Evolutionary conservation across 2,113 vertebrate genomes (phyloP).

Genomic region (Chaetodon auriga): DNA sequence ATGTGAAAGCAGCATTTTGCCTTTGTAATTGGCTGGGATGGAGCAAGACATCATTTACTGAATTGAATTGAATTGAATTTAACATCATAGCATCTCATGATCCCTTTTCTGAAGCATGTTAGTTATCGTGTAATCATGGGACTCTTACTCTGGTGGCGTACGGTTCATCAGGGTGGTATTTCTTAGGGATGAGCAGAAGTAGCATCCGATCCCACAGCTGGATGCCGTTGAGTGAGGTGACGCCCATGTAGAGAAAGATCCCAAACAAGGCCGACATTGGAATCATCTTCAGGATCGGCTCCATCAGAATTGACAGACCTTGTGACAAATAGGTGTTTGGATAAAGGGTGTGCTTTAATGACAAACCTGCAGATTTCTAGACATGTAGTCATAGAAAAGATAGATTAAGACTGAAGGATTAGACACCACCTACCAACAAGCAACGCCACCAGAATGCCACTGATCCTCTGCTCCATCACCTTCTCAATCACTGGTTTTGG

Average conservation of each 20-base stretch:
- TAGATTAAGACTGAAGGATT: background rate
- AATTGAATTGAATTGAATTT: too few relatives aligned
- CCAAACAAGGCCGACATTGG: constrained; percentile 95
- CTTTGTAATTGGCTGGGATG: too few relatives aligned
- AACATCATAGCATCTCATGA: too few relatives aligned
- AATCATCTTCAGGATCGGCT: constrained; percentile 92
- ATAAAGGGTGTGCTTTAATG: background rate
- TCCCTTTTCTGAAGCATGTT: background rate
- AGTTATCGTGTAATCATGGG: background rate
- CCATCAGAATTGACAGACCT: constrained; percentile 97
- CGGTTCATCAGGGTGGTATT: constrained; percentile 91
- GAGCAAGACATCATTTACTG: too few relatives aligned
- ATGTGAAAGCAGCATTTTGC: too few relatives aligned
- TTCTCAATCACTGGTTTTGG: constrained; percentile 87
- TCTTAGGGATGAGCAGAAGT: constrained; percentile 92
- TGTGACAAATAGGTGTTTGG: constrained; percentile 22
- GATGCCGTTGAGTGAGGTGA: constrained; percentile 95
- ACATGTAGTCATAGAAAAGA: background rate
- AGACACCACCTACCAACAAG: constrained; percentile 89
- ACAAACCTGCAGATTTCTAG: background rate
- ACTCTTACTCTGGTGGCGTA: constrained; percentile 89
- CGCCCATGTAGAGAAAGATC: constrained; percentile 99
- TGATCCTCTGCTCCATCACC: constrained; percentile 95
- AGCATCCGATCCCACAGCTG: constrained; percentile 95
- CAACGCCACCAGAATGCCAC: constrained; percentile 91